Base-by-base conservation (phyloP, 2,888 invertebrate species). In the Tupiocoris notatus region DNA sequence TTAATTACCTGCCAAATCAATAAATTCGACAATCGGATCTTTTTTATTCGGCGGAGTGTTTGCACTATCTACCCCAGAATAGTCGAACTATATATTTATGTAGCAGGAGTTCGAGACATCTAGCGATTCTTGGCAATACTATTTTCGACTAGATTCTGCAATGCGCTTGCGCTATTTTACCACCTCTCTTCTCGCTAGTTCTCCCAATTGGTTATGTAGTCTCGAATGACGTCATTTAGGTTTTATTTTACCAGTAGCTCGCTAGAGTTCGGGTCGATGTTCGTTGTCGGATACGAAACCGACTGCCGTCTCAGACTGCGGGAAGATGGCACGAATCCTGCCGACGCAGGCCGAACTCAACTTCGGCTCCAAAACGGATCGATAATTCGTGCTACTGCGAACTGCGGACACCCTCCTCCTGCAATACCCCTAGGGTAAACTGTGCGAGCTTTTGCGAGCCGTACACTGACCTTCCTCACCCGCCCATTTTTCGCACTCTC, bases 401-500 rank as follows among this genome's bases (percentile, higher is more conserved):
- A 62, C 39, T 67, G 22, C 57, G 21, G 18, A 20, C 9, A 20
- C 65, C 17, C 65, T 23, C 39, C 65, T 3, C 65, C 24, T 39
- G 39, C 39, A 12, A 12, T 39, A 39, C 68, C 58, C 62, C 57
- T 23, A 39, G 39, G 39, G 39, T 39, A 39, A 39, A 39, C 61
- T 24, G 58, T 23, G 57, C 24, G 22, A 21, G 57, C 62, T 63
- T 62, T 61, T 23, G 63, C 62, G 63, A 62, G 23, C 21, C 24
- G 73, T 54, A 73, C 39, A 59, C 73, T 73, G 73, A 73, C 73
- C 73, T 73, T 73, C 25, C 73, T 73, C 73, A 73, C 73, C 73
- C 25, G 39, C 18, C 21, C 6, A 12, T 39, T 20, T 59, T 59
- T 20, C n/a, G 20, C 59, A 59, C 59, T n/a, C 54, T 54, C 54